These are phyloP conservation scores for Myzus persicae DNA, from an alignment of 1,140 invertebrate species.

Conservation along the genomic window DNA sequence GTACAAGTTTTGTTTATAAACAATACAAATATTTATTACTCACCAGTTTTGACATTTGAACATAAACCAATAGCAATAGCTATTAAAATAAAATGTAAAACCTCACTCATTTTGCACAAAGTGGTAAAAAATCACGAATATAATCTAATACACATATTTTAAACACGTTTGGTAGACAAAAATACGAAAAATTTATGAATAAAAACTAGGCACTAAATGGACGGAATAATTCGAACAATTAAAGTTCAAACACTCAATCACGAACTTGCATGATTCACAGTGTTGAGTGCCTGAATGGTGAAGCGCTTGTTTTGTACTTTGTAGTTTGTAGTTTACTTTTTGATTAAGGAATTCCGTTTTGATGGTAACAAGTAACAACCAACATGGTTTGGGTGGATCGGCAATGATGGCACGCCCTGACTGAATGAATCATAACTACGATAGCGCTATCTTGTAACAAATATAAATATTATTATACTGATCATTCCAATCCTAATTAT, in stretches of 20 bases:
- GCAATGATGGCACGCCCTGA: slow-evolving; percentile 36
- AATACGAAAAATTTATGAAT: background rate
- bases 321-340: background rate
- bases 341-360: slow-evolving; percentile 54
- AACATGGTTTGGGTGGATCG: slow-evolving; percentile 6
- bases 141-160: slow-evolving; percentile 8
- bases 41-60: slow-evolving; percentile 37
- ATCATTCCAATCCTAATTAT: no score
- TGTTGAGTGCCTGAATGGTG: background rate
- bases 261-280: background rate
- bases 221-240: background rate
- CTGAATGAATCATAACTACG: background rate
- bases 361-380: background rate
- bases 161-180: background rate
- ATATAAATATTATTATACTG: background rate
- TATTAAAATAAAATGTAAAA: background rate
- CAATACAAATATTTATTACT: background rate
- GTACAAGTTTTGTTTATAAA: background rate
- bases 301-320: background rate
- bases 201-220: background rate
- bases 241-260: background rate
- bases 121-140: background rate
- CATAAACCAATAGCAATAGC: background rate
- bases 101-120: background rate
- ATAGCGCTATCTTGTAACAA: slow-evolving; percentile 46